Conservation (phyloP, 2,113 vertebrate species). For the Nyctibius bracteatus region DNA sequence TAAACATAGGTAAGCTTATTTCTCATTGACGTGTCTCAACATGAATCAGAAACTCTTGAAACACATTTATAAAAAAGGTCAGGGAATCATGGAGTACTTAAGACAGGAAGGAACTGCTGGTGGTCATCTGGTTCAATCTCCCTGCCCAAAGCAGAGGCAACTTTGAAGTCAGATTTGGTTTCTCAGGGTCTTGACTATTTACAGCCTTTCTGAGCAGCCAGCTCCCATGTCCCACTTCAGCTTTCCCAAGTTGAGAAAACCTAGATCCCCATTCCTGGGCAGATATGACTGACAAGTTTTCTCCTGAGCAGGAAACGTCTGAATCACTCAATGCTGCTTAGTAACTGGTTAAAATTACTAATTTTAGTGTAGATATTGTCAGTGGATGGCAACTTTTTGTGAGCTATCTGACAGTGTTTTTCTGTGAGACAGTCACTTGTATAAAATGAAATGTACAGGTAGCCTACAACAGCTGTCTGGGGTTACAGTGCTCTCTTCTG, state of each 20-base stretch:
- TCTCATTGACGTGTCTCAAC: background rate
- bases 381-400: background rate
- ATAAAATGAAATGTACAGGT: background rate
- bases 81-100: background rate
- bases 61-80: background rate
- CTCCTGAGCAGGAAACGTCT: background rate
- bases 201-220: background rate
- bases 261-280: background rate
- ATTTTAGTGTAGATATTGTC: background rate
- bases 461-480: background rate
- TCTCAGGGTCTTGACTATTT: background rate
- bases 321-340: background rate
- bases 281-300: background rate
- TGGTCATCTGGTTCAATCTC: background rate
- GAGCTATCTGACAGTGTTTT: background rate
- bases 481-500: background rate
- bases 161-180: background rate
- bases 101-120: background rate
- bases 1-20: background rate
- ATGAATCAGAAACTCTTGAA: background rate
- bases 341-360: background rate
- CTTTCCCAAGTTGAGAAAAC: background rate
- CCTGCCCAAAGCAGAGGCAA: background rate
- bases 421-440: background rate
- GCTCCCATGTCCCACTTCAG: background rate